Percentiles rank a stretch among this genome's conserved stretches.
Conservation (phyloP, 2,888 invertebrate species). For the Hetaerina titia region DNA sequence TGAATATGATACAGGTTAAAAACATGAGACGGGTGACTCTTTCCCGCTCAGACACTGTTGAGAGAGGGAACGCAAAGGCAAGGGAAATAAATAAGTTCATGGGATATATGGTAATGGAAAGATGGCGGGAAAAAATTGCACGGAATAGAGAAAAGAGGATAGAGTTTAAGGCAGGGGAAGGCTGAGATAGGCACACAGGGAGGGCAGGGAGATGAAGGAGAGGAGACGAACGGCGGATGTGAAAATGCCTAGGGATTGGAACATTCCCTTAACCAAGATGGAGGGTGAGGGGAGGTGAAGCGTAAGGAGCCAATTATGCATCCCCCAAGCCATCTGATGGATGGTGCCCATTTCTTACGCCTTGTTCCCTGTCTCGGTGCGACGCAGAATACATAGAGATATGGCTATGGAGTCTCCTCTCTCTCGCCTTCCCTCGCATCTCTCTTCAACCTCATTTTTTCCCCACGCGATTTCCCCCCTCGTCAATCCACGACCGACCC, state of each 20-base stretch:
- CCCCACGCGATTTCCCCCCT: not conserved
- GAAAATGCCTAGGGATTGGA: not conserved
- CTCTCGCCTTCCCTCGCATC: not conserved
- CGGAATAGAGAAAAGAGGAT: not conserved
- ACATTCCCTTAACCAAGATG: conserved; percentile 27
- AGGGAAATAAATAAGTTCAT: too few relatives aligned
- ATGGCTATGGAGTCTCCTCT: conserved; percentile 3
- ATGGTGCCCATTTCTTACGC: conserved; percentile 40
- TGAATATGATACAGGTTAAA: too few relatives aligned
- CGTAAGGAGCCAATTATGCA: conserved; percentile 47
- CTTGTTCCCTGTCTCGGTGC: conserved; percentile 26
- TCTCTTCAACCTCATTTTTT: not conserved
- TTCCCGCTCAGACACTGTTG: too few relatives aligned
- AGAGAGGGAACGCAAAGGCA: too few relatives aligned
- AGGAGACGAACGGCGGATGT: not conserved
- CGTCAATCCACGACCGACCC: not conserved
- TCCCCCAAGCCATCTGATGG: conserved; percentile 25
- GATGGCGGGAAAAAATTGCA: not conserved
- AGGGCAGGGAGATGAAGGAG: not conserved
- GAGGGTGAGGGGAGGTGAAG: not conserved
- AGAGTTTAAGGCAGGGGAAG: not conserved
- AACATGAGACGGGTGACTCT: too few relatives aligned
- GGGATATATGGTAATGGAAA: not conserved
- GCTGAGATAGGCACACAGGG: not conserved
- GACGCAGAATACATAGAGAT: conserved; percentile 39